Evolutionary conservation across 2,113 vertebrate species (phyloP), one percentile per base, ranked within the genome.

Genomic region (Perca flavescens): DNA sequence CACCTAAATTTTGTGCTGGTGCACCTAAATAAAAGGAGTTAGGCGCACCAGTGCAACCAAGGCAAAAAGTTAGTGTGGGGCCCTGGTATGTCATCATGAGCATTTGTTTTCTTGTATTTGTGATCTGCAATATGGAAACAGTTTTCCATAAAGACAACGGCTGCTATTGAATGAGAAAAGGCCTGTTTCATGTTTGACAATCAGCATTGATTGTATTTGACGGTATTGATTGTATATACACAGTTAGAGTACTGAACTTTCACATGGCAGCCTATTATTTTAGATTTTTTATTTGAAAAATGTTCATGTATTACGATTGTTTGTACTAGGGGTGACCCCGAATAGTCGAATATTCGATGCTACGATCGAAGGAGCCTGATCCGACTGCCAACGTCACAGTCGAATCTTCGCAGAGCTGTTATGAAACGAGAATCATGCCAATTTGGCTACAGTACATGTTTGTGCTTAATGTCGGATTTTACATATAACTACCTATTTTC

Each of bases 21-120:
- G n/a, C n/a, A n/a, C n/a, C n/a, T n/a, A n/a, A n/a, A n/a, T n/a
- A n/a, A n/a, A n/a, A n/a, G n/a, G n/a, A n/a, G n/a, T n/a, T n/a
- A n/a, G n/a, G n/a, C n/a, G n/a, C n/a, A n/a, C n/a, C n/a, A n/a
- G n/a, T n/a, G n/a, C n/a, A n/a, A n/a, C n/a, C n/a, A n/a, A n/a
- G n/a, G n/a, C n/a, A n/a, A n/a, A n/a, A n/a, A n/a, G n/a, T n/a
- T n/a, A n/a, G n/a, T n/a, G n/a, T n/a, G n/a, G n/a, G n/a, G n/a
- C n/a, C n/a, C n/a, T n/a, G n/a, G n/a, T n/a, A 52, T 43, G 28
- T 50, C 50, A 14, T 54, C 31, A 69, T 10, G 11, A 49, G 36
- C 22, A 52, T 67, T 56, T 69, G 22, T 80, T 71, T 70, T 69
- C 6, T 36, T 66, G 12, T 28, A 14, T 74, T 57, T 68, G 16